Base-by-base conservation (phyloP, 2,797 vertebrate genomes). In the Lagodon rhomboides region DNA sequence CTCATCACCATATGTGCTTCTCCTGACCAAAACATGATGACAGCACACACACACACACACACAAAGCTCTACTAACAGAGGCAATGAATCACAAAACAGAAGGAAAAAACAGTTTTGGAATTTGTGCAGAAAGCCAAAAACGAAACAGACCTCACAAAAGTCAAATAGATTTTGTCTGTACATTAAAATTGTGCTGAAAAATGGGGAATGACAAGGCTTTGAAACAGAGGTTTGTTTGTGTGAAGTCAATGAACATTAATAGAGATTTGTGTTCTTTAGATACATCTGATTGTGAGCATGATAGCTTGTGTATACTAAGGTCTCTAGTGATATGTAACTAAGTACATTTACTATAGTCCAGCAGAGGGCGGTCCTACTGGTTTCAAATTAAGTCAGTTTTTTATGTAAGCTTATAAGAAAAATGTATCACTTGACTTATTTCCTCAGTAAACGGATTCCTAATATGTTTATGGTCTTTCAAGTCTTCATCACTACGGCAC, bases 1-100 rank as follows among this genome's bases (percentile, higher is more conserved):
- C 49, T 90, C 85, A 91, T 70, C 68, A 47, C 83, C 86, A 84
- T 83, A 85, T 91, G 84, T 61, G 84, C 75, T 55, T 63, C 43
- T 9, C 38, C 68, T 53, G 68, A 85, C 69, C 60, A 47, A 68
- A 82, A 74, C 65, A 69, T 11, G 41, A 55, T 43, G 66, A 73
- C 61, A 58, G n/a, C 27, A 27, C 27, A 27, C 27, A 27, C 27
- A 27, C 27, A 4, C 27, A 66, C 34, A 41, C 65, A 72, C 68
- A 41, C 65, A 72, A 63, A 66, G 55, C 34, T 63, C 38, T 5
- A 5, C 56, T 12, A 79, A 73, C 80, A 85, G 82, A 90, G 79
- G 75, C 9, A 64, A 58, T 89, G 88, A 89, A 63, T 90, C 89
- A 87, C 44, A 13, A 63, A 20, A 27, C 54, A 67, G 73, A 79